A percentile compares a stretch with the other conserved stretches of the same genome.
Conservation (phyloP, 1,140 invertebrate genomes). For the Calliphora vicina region DNA sequence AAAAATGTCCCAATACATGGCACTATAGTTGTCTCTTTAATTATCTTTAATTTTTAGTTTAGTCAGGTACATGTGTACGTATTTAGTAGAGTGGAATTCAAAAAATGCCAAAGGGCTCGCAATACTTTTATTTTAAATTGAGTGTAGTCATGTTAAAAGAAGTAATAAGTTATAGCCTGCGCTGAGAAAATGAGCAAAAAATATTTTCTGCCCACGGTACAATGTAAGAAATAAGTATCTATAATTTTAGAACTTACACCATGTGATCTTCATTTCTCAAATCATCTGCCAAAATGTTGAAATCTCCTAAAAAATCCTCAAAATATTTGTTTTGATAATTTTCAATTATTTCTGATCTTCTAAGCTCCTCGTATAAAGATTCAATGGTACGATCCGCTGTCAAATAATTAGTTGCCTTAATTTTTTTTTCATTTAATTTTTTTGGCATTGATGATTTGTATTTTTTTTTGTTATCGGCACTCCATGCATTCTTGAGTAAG, state of each 20-base stretch:
- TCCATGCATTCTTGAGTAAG: slow-evolving; percentile 65
- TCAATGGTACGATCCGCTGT: slow-evolving; percentile 79
- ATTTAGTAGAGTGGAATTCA: too few relatives aligned
- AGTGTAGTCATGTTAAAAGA: too few relatives aligned
- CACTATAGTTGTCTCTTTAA: too few relatives aligned
- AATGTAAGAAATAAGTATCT: too few relatives aligned
- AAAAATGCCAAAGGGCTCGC: too few relatives aligned
- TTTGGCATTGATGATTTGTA: slow-evolving; percentile 57
- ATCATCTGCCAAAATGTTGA: slow-evolving; percentile 70
- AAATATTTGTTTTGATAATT: slow-evolving; percentile 70
- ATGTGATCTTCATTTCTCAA: slow-evolving; percentile 59
- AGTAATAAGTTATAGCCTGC: too few relatives aligned
- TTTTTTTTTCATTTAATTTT: slow-evolving; percentile 66
- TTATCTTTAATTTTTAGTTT: too few relatives aligned
- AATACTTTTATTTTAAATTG: too few relatives aligned
- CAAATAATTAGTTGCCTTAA: slow-evolving; percentile 74
- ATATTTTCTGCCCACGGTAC: too few relatives aligned
- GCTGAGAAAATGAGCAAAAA: too few relatives aligned
- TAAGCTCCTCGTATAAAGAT: slow-evolving; percentile 81
- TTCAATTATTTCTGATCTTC: slow-evolving; percentile 77
- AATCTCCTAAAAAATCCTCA: slow-evolving; percentile 76
- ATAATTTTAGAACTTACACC: slow-evolving; percentile 46
- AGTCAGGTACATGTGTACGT: too few relatives aligned
- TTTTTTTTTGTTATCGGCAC: slow-evolving; percentile 61
- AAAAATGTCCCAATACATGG: too few relatives aligned